Evolutionary conservation across 2,888 invertebrate genomes (phyloP), one percentile per base, ranked within the genome.

Genomic region (Aradus depressus): DNA sequence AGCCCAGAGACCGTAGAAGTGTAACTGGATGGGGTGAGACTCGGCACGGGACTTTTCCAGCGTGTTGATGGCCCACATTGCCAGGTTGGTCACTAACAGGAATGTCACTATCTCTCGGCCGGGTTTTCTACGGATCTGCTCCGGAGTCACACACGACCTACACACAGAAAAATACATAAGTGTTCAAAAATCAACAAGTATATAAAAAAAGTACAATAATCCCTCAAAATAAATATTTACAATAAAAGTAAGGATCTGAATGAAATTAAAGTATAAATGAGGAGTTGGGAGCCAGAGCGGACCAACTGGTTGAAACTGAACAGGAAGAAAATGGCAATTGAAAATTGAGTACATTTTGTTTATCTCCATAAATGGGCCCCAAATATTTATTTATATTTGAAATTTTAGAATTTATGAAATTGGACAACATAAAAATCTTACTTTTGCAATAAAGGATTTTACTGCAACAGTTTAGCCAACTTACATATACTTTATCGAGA

Each of bases 61-160:
- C 1, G 91, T 91, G 64, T 90, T 91, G 58, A 95, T 87, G 6
- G 89, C 87, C 90, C 90, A 90, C 88, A 90, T 87, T 18, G 91
- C 91, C 61, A 92, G 68, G 68, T 93, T 93, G 0, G 87, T 84
- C 19, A 91, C 86, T 55, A 90, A 69, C 50, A 95, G 75, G 64
- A 93, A 93, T 0, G 93, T 95, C 2, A 95, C 88, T 54, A 92
- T 85, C 68, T 95, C 91, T 10, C 93, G 73, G 6, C 93, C 95
- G 0, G 93, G 93, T 64, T 93, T 95, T 62, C 81, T 79, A 44
- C 84, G 74, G 50, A 85, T 79, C 67, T 91, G 89, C 54, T 62
- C 62, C 8, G 61, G 62, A 5, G 63, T 63, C 12, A 63, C 61
- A 55, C 63, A 63, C 10, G 62, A 62, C 14, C 58, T 57, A 19